Percentiles rank a stretch among this genome's conserved stretches.
These are phyloP conservation scores for Alethe castanea DNA, from an alignment of 2,113 vertebrate species.

Conservation along the genomic window DNA sequence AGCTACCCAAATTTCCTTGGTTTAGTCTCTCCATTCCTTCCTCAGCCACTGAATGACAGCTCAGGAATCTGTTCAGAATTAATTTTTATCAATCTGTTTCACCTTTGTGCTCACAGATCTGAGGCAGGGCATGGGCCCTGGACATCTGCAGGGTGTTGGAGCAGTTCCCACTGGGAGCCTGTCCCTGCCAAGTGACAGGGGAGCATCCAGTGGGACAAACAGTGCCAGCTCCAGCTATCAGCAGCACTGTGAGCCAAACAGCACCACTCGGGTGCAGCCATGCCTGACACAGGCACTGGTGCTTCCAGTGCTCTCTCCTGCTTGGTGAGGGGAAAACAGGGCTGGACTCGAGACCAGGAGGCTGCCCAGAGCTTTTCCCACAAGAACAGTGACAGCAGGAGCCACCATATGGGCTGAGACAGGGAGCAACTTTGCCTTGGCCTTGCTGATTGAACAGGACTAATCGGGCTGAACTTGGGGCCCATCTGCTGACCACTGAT, in stretches of 20 bases:
- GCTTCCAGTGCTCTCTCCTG: not conserved
- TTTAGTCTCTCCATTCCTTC: not conserved
- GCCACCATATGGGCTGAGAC: constrained; percentile 43
- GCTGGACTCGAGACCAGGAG: not conserved
- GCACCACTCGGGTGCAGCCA: not conserved
- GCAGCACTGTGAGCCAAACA: fast-evolving
- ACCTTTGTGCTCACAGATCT: not conserved
- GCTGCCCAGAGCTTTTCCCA: not conserved
- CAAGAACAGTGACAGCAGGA: constrained; percentile 30
- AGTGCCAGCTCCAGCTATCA: not conserved
- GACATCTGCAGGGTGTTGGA: not conserved
- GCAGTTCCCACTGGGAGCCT: not conserved
- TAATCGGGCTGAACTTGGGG: not conserved
- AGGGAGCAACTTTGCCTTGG: not conserved
- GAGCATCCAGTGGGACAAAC: not conserved
- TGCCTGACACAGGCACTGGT: not conserved
- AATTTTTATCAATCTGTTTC: not conserved
- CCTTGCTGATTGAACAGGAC: not conserved
- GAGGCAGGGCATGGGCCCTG: not conserved
- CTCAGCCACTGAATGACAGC: not conserved
- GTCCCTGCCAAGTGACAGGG: not conserved
- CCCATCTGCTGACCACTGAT: constrained; percentile 24
- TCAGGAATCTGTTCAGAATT: not conserved
- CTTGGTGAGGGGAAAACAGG: not conserved
- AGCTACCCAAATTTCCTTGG: not conserved